Base-by-base conservation (phyloP, 2,113 vertebrate species). In the Plecturocebus donacophilus region DNA sequence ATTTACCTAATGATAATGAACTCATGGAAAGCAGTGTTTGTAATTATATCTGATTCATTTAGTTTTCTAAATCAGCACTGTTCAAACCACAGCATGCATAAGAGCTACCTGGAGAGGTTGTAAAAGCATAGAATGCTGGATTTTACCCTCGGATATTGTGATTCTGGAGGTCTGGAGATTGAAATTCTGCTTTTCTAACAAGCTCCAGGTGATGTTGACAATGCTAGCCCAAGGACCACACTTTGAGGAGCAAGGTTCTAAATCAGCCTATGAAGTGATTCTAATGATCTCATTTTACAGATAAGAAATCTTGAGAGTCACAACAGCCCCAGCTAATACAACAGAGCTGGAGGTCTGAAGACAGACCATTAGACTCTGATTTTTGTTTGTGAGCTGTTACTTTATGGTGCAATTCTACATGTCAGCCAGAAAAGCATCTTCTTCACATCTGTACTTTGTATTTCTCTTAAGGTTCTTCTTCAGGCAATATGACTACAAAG, bases 1-100 rank as follows among this genome's bases (percentile, higher is more conserved):
- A 83, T 35, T 88, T 70, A 68, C 30, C 30, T 87, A 92, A 82
- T 56, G 70, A 71, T 81, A 68, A 81, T 83, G 17, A 73, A 77
- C 25, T 87, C 47, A 5, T 64, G 30, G 40, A 75, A 77, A 73
- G 7, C 27, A 70, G 35, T 47, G 6, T 85, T 81, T 79, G 58
- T 35, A 77, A 82, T 64, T 83, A 14, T 32, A 49, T 94, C 38
- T 42, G 27, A 70, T 70, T 75, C n/a, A 42, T 49, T 47, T 35
- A 27, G 0, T 73, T 96, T 14, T 92, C 85, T 90, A 52, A 23
- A 23, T 49, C 54, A 68, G 27, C n/a, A 47, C 23, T 87, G 12
- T 56, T 85, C 38, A 61, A 87, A 82, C 10, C 86, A 68, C 8
- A 73, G 45, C 32, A 77, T 16, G 27, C 40, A 25, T 32, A 8